These are phyloP conservation scores for Pseudobourletiella spinata DNA, from an alignment of 1,140 invertebrate species.

Conservation along the genomic window DNA sequence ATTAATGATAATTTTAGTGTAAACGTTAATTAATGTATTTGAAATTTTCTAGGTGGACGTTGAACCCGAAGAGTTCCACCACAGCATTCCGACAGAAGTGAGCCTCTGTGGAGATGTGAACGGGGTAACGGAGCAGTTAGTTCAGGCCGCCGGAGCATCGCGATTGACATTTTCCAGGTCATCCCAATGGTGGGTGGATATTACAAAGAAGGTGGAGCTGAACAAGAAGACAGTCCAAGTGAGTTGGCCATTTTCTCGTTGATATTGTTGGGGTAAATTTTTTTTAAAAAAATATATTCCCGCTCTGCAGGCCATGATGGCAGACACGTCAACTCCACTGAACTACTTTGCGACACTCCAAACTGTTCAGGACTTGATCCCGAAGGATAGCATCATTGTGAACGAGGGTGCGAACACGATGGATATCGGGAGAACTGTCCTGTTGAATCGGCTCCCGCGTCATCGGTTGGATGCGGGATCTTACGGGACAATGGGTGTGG, in stretches of 20 bases:
- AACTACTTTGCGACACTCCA: conserved; percentile 91
- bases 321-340: conserved; percentile 60
- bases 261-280: background rate
- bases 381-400: conserved; percentile 77
- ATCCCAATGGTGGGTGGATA: conserved; percentile 51
- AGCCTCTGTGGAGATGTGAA: conserved; percentile 71
- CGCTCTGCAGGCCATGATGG: conserved; percentile 52
- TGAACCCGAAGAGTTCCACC: conserved; percentile 80
- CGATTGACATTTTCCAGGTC: conserved; percentile 42
- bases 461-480: conserved; percentile 72
- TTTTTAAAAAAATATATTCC: background rate
- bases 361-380: conserved; percentile 61
- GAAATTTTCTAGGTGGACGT: conserved; percentile 92
- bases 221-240: conserved; percentile 50
- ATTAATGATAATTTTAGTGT: too few species aligned
- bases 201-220: conserved; percentile 47
- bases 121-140: conserved; percentile 55
- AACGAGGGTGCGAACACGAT: conserved; percentile 98
- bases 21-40: too few species aligned
- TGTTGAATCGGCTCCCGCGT: conserved; percentile 69
- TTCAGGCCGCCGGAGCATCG: conserved; percentile 36
- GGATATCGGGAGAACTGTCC: conserved; percentile 87
- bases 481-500: conserved; percentile 56
- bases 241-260: too few species aligned
- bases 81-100: conserved; percentile 64